Evolutionary conservation across 2,113 vertebrate species (phyloP), one percentile per base, ranked within the genome.

Genomic region (Oxyura jamaicensis): DNA sequence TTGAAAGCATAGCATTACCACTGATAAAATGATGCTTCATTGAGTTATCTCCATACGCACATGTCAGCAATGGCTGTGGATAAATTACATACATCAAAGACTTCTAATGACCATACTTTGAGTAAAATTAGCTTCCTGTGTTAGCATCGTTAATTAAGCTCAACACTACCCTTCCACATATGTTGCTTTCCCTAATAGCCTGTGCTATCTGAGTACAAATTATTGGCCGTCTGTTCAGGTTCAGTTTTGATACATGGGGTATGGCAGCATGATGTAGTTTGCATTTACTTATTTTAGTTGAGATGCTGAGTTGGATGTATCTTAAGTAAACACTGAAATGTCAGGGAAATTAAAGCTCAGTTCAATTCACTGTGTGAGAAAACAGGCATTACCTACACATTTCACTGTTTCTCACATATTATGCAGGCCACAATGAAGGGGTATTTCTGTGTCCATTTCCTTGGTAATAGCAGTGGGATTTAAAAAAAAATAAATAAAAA

Each of bases 21-120:
- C 79, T 33, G 91, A 74, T 81, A 72, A 96, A 95, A 90, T 56
- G 82, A 96, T 93, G 83, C 92, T 94, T 68, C 93, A 91, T 94
- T 95, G 97, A 93, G 44, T 91, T 86, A 91, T 95, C 83, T 80
- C 89, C 60, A 35, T 22, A 66, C 90, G 83, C 91, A 89, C 74
- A 42, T 22, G 48, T 31, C 78, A 88, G 76, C 56, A 56, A 14
- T 71, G 8, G 21, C 79, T 42, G 76, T 5, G 59, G 82, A n/a
- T 90, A 86, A 74, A 88, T 85, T 48, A 53, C 84, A 65, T 41
- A 69, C 83, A 72, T 88, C 92, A 94, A 91, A 96, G 88, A 19
- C 48, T 81, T 78, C 33, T 35, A 79, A 90, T 60, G 69, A 60
- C 52, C 46, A 14, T 6, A 42, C 31, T 36, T 41, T 3, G 36